Conservation (phyloP, 2,797 vertebrate species). For the Trachurus trachurus region DNA sequence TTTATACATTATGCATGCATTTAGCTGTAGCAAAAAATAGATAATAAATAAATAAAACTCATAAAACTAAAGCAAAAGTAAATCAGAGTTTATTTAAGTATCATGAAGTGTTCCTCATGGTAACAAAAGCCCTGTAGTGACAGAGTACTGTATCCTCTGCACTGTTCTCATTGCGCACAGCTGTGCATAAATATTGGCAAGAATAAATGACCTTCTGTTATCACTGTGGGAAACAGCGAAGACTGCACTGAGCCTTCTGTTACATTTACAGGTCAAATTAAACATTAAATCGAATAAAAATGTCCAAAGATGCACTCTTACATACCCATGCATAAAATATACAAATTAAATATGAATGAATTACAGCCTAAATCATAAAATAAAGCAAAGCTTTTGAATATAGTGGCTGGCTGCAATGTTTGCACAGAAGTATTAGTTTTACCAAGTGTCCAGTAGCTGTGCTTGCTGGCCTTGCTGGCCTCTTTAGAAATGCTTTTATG, state of each 20-base stretch:
- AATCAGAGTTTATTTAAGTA: background rate
- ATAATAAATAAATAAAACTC: background rate
- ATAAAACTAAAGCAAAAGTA: background rate
- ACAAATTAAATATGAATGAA: background rate
- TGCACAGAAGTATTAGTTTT: conserved; percentile 16
- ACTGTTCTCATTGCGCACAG: conserved; percentile 20
- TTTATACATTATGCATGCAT: background rate
- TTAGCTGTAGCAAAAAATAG: conserved; percentile 3
- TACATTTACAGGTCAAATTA: conserved; percentile 1
- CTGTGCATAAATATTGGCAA: conserved; percentile 37
- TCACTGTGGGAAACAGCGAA: conserved; percentile 6
- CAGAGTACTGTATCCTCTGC: conserved; percentile 8
- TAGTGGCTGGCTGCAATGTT: background rate
- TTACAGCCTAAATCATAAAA: background rate
- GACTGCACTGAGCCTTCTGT: background rate
- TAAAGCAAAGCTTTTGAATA: background rate
- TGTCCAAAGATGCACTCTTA: background rate
- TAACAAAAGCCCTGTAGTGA: conserved; percentile 1
- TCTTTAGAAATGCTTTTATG: conserved; percentile 31
- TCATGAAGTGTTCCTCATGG: background rate
- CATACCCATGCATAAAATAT: background rate
- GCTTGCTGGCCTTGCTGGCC: conserved; percentile 1
- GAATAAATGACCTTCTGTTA: conserved; percentile 25
- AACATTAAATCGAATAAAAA: background rate
- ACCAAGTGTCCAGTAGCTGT: background rate